Conservation (phyloP, 2,797 vertebrate species). For the Scyliorhinus canicula region DNA sequence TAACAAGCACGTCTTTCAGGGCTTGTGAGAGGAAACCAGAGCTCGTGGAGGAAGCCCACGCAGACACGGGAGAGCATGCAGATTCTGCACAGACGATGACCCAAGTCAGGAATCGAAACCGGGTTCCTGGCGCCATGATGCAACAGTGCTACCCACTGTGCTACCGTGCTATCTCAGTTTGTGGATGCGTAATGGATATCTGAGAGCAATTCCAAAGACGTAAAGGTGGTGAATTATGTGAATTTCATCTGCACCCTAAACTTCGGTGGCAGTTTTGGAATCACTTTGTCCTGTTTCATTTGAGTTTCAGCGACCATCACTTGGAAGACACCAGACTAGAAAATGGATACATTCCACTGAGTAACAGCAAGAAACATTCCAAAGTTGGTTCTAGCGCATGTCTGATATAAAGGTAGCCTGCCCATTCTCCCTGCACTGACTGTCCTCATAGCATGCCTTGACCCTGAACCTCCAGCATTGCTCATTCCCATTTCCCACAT, state of each 20-base stretch:
- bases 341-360: neutral
- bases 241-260: neutral
- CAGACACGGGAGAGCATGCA: too few species aligned
- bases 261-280: neutral
- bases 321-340: neutral
- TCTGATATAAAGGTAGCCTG: neutral
- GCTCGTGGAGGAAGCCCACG: too few species aligned
- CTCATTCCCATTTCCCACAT: neutral
- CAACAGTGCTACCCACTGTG: too few species aligned
- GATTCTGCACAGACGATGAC: too few species aligned
- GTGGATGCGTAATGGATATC: constrained; percentile 2
- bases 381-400: neutral
- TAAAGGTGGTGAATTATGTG: too few species aligned
- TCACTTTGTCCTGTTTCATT: neutral
- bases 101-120: too few species aligned
- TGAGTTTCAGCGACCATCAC: neutral
- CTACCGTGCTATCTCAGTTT: too few species aligned
- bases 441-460: neutral
- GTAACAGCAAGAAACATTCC: neutral
- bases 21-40: too few species aligned
- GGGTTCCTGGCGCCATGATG: too few species aligned
- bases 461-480: neutral
- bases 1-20: too few species aligned
- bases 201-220: constrained; percentile 15
- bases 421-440: neutral